Evolutionary conservation across 1,140 invertebrate genomes (phyloP).

Genomic region (Drosophila pachea): DNA sequence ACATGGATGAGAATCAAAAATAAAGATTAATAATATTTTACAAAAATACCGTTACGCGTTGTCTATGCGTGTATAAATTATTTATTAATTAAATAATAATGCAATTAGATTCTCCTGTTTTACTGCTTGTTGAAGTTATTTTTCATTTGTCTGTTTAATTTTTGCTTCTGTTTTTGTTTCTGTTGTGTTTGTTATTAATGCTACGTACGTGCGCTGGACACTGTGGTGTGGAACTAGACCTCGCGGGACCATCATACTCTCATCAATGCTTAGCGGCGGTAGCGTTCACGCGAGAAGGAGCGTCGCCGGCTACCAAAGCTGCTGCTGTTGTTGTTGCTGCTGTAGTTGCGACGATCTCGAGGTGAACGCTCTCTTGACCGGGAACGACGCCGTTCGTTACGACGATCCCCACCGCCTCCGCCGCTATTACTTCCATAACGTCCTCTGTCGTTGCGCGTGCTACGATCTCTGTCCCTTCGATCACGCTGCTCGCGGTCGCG

Average conservation of each 20-base stretch:
- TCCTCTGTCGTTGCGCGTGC: conserved; percentile 33
- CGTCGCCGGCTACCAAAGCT: conserved; percentile 59
- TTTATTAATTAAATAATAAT: conserved; percentile 48
- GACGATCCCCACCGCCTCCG: conserved; percentile 27
- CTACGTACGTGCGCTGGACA: conserved; percentile 63
- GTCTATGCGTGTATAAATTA: conserved; percentile 28
- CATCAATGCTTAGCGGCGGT: conserved; percentile 60
- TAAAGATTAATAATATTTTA: conserved; percentile 58
- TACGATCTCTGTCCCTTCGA: conserved; percentile 42
- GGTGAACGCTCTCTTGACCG: conserved; percentile 66
- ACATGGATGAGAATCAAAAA: conserved; percentile 50
- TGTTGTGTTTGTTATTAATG: conserved; percentile 54
- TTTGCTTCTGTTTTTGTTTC: conserved; percentile 37
- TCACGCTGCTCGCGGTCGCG: conserved; percentile 54
- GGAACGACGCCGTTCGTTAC: conserved; percentile 59
- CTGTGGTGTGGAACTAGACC: conserved; percentile 27
- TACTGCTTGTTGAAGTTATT: conserved; percentile 26
- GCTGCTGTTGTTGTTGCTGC: conserved; percentile 41
- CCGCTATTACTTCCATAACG: conserved; percentile 25
- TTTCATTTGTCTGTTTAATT: conserved; percentile 14
- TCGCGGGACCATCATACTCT: conserved; percentile 1
- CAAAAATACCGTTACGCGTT: conserved; percentile 42
- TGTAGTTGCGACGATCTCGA: conserved; percentile 46
- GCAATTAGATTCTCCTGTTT: conserved; percentile 44
- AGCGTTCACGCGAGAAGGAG: conserved; percentile 68